Base-by-base conservation (phyloP, 2,797 vertebrate species). In the Perodicticus potto region DNA sequence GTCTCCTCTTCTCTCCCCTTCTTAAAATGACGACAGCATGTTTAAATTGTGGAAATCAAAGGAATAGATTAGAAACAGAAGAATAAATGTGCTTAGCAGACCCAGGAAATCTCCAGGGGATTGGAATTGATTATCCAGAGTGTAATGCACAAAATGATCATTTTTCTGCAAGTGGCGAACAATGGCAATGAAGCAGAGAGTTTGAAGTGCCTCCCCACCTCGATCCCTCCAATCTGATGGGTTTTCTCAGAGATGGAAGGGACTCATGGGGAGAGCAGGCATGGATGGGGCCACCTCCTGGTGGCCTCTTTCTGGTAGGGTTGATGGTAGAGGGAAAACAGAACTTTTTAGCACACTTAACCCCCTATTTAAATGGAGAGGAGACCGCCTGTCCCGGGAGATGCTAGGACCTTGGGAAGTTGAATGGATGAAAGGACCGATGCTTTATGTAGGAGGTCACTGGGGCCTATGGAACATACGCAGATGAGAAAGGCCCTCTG, bases 41-140 rank as follows among this genome's bases (percentile, higher is more conserved):
- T 97, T 96, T 84, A 87, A 92, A 87, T 96, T 90, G 89, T 96
- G 94, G 81, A 97, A 97, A 97, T 97, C 85, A 93, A 53, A 97
- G 65, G 86, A 94, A 89, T 37, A 96, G 57, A 61, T 96, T 95
- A 94, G 87, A 95, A 98, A 93, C 74, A 84, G 43, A 93, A 88
- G 82, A 96, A 90, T 77, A 20, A 94, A 70, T 93, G 76, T 73
- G 88, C 72, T 95, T 97, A 97, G 95, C 53, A 95, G 92, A 92
- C 94, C 55, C 81, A 5, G 43, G 95, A 80, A 97, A 93, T 85
- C 87, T 97, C 96, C 93, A 94, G 93, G 87, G 84, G 59, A 95
- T 78, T 83, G 92, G 82, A 97, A 97, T 78, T 94, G 90, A 92
- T 92, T 96, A 89, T 57, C 14, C 29, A 49, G 92, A 63, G 7